Evolutionary conservation across 2,113 vertebrate species (phyloP).

Genomic region (Bambusicola thoracicus): DNA sequence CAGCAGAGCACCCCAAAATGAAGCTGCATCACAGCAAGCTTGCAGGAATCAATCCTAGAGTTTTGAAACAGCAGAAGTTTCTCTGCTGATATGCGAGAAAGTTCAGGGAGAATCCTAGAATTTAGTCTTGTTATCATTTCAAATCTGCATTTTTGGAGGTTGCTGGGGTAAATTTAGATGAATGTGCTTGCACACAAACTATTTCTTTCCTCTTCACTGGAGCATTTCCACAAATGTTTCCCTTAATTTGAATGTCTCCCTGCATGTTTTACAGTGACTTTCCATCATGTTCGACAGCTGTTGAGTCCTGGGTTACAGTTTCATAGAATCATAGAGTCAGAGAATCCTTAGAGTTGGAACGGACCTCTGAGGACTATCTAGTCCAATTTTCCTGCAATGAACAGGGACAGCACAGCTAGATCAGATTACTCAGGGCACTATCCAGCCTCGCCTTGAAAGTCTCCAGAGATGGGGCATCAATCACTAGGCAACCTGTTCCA

Average conservation of each 20-base stretch:
- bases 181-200: background rate
- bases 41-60: background rate
- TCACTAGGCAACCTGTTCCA: no score
- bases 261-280: background rate
- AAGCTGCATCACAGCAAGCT: constrained; percentile 4
- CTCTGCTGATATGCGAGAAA: background rate
- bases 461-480: no score
- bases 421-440: no score
- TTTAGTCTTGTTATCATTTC: background rate
- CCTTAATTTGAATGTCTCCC: background rate
- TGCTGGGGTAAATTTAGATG: background rate
- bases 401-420: no score
- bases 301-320: background rate
- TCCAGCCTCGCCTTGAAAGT: no score
- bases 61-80: background rate
- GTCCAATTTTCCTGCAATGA: no score
- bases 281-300: background rate
- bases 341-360: no score
- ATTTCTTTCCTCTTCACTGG: background rate
- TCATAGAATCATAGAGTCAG: background rate
- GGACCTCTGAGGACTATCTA: no score
- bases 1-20: background rate
- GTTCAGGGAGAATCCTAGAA: background rate
- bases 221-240: background rate
- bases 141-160: background rate